phyloP scores from a whole-genome alignment of 1,140 invertebrate species.

The Drosophila parvula region DNA sequence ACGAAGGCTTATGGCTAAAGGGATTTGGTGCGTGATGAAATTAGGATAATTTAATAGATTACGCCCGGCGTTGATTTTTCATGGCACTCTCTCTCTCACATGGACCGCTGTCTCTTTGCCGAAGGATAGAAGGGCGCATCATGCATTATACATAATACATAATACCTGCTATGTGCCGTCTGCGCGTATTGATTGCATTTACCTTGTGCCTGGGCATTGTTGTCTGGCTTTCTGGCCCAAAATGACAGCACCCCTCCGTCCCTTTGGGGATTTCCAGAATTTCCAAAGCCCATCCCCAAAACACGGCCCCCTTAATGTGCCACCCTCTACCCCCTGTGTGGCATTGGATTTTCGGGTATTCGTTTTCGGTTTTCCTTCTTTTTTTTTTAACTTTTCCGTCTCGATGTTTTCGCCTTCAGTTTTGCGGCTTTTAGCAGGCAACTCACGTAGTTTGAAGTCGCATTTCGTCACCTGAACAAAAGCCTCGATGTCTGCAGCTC shows the following conservation, averaged over 20 bases:
- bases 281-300: conserved; percentile 8
- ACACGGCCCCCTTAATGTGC: conserved; percentile 39
- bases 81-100: conserved; percentile 42
- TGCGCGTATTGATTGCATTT: conserved; percentile 81
- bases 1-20: conserved; percentile 65
- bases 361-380: conserved; percentile 29
- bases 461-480: conserved; percentile 77
- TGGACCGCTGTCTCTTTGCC: neutral
- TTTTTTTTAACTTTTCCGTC: conserved; percentile 23
- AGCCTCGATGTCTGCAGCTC: conserved; percentile 37
- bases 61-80: conserved; percentile 78
- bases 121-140: conserved; percentile 29
- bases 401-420: conserved; percentile 39
- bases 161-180: conserved; percentile 78
- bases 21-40: conserved; percentile 82
- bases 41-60: conserved; percentile 83
- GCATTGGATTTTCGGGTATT: conserved; percentile 35
- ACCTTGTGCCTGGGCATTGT: conserved; percentile 61
- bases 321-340: conserved; percentile 15
- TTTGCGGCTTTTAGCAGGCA: conserved; percentile 57
- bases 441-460: conserved; percentile 69
- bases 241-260: conserved; percentile 32
- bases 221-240: conserved; percentile 63
- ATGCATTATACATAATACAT: conserved; percentile 75
- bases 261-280: conserved; percentile 47